Evolutionary conservation across 2,888 invertebrate species (phyloP).

Genomic region (Tachystola acroxantha): DNA sequence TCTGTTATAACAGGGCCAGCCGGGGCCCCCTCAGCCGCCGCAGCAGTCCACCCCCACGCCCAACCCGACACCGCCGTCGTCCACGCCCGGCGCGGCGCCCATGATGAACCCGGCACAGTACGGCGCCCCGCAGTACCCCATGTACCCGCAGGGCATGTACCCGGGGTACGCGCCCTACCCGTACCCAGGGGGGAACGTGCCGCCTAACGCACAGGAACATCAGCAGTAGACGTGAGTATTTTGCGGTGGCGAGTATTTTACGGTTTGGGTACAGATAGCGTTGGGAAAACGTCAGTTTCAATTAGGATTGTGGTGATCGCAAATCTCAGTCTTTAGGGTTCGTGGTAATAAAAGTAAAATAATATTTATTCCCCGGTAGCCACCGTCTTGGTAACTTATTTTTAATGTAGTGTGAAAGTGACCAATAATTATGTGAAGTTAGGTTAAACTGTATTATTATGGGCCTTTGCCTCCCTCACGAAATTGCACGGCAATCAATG

Average conservation of each 20-base stretch:
- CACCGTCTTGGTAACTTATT: no score
- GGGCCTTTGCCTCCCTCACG: no score
- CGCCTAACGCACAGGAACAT: conserved; percentile 25
- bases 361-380: no score
- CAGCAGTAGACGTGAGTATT: conserved; percentile 24
- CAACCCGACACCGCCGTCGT: conserved; percentile 19
- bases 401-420: no score
- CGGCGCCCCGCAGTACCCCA: conserved; percentile 44
- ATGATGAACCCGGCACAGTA: conserved; percentile 34
- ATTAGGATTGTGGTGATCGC: no score
- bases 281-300: no score
- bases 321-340: no score
- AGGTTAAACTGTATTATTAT: no score
- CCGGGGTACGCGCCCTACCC: conserved; percentile 26
- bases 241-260: not conserved
- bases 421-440: no score
- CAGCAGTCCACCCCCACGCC: conserved; percentile 18
- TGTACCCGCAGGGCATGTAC: conserved; percentile 44
- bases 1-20: conserved; percentile 11
- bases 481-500: no score
- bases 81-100: conserved; percentile 13
- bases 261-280: no score
- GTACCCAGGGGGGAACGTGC: conserved; percentile 35
- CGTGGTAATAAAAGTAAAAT: no score
- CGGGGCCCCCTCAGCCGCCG: conserved; percentile 19